A percentile compares a stretch with the other conserved stretches of the same genome.
Conservation (phyloP, 2,888 invertebrate species). For the Macrosoma leucophasiata region DNA sequence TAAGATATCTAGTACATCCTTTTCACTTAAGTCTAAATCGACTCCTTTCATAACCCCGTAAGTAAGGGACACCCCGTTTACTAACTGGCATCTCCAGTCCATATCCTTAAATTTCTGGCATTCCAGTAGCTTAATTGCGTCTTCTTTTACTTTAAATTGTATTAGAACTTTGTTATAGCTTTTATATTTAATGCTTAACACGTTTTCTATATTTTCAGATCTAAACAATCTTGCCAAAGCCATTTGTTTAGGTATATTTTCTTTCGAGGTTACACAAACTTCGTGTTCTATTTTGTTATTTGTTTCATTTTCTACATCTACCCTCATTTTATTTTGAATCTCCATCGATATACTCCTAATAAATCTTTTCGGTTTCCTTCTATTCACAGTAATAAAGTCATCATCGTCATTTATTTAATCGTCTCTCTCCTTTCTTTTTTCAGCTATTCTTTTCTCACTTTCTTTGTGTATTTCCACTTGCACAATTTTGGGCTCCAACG, state of each 20-base stretch:
- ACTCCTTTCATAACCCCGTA: constrained; percentile 19
- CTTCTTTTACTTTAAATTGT: constrained; percentile 12
- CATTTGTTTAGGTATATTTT: constrained; percentile 22
- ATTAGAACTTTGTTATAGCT: constrained; percentile 19
- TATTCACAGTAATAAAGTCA: too few species aligned
- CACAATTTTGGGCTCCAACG: too few species aligned
- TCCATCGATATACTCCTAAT: too few species aligned
- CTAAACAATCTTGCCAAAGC: constrained; percentile 22
- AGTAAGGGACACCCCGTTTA: constrained; percentile 9
- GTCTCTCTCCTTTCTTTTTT: too few species aligned
- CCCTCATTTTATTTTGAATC: too few species aligned
- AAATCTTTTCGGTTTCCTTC: too few species aligned
- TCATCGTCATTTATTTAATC: too few species aligned
- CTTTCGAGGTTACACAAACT: constrained; percentile 14
- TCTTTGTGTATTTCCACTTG: too few species aligned
- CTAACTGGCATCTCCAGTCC: constrained; percentile 13
- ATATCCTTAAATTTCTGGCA: constrained; percentile 16
- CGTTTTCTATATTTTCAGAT: constrained; percentile 18
- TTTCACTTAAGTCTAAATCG: constrained; percentile 18
- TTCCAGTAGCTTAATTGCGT: constrained; percentile 16
- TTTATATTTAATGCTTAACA: constrained; percentile 22
- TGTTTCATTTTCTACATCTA: too few species aligned
- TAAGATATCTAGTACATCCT: constrained; percentile 15
- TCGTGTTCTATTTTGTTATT: too few species aligned
- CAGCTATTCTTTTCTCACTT: too few species aligned